phyloP scores from a whole-genome alignment of 2,113 vertebrate genomes.

The Tympanuchus pallidicinctus region DNA sequence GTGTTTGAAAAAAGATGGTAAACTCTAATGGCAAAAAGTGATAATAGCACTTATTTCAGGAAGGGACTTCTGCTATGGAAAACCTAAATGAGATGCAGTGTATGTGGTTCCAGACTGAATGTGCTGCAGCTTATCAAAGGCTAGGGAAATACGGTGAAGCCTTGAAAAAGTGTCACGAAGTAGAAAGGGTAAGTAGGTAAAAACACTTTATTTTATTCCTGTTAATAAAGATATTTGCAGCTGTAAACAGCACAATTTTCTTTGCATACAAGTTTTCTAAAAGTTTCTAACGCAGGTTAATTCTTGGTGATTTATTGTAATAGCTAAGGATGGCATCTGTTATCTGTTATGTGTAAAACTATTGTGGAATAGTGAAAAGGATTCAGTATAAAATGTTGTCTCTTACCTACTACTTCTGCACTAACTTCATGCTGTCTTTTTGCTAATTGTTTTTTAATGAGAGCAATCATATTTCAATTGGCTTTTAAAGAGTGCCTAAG shows the following conservation, averaged over 20 bases:
- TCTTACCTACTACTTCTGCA: not conserved
- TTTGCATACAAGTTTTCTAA: not conserved
- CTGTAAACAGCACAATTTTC: not conserved
- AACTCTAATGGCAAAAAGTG: not conserved
- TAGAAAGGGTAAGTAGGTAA: conserved; percentile 79
- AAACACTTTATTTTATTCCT: not conserved
- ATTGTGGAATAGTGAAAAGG: not conserved
- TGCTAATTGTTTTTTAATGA: not conserved
- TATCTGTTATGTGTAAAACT: accelerated
- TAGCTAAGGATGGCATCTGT: not conserved
- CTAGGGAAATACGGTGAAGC: conserved; percentile 79
- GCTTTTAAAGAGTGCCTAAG: not conserved
- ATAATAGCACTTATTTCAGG: conserved; percentile 70
- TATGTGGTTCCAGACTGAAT: conserved; percentile 86
- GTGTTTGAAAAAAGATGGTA: not conserved
- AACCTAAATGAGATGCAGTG: conserved; percentile 85
- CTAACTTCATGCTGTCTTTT: not conserved
- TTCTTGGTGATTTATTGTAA: not conserved
- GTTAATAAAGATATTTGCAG: not conserved
- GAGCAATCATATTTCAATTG: not conserved
- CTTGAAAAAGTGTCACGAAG: conserved; percentile 82
- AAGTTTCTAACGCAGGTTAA: not conserved
- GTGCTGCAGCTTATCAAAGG: conserved; percentile 79
- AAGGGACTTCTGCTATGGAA: conserved; percentile 82
- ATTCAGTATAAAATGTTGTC: not conserved